These are phyloP conservation scores for Papilio demoleus DNA, from an alignment of 2,888 invertebrate species.

Conservation along the genomic window DNA sequence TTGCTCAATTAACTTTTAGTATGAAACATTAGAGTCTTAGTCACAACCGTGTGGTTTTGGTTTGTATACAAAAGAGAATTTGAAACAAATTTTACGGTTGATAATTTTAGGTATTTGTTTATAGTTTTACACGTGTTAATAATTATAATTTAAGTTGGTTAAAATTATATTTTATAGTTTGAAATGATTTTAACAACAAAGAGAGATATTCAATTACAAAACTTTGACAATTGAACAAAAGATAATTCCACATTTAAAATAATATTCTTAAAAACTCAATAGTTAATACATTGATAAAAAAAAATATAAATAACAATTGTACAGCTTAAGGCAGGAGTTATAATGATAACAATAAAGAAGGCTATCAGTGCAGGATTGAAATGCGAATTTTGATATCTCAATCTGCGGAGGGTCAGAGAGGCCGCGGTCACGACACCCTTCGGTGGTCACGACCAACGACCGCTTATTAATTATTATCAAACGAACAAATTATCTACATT, in stretches of 20 bases:
- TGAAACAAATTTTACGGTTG: background rate
- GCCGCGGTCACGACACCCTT: constrained; percentile 82
- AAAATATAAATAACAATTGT: constrained; percentile 3
- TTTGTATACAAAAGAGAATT: background rate
- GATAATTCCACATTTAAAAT: too few species aligned
- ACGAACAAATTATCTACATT: constrained; percentile 66
- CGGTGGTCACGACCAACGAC: constrained; percentile 75
- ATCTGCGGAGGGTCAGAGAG: constrained; percentile 77
- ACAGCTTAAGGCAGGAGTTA: constrained; percentile 55
- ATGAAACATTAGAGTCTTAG: constrained; percentile 7
- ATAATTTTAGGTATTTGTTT: background rate
- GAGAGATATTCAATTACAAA: too few species aligned
- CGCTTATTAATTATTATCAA: constrained; percentile 65
- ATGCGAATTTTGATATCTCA: constrained; percentile 82
- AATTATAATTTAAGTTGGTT: too few species aligned
- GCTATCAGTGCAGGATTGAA: constrained; percentile 67
- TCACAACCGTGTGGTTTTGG: background rate
- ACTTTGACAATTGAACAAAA: too few species aligned
- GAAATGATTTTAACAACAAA: too few species aligned
- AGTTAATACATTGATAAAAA: too few species aligned
- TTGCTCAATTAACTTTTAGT: constrained; percentile 24
- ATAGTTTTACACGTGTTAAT: too few species aligned
- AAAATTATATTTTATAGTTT: too few species aligned
- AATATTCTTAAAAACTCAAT: too few species aligned
- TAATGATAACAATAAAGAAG: constrained; percentile 74